A percentile compares a stretch with the other conserved stretches of the same genome.
Evolutionary conservation across 2,113 vertebrate species (phyloP).

Genomic region (Calonectris borealis): DNA sequence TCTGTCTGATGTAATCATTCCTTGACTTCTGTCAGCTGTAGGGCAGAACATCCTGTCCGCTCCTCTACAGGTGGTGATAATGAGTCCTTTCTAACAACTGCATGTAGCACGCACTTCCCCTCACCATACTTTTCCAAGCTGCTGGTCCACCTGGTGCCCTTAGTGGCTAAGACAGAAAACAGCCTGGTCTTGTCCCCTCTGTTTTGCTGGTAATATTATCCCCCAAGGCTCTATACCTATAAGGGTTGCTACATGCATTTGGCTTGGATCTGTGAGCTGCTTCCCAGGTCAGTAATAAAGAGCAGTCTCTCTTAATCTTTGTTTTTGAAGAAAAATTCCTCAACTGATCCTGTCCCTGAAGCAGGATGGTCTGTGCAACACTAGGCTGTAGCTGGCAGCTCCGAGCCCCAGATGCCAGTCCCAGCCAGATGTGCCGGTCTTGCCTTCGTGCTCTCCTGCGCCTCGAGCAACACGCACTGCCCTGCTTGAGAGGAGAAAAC

Average conservation of each 20-base stretch:
- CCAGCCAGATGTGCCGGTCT: rapidly evolving
- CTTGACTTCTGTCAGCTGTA: neutral
- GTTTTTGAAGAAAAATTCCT: neutral
- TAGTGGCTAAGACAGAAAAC: neutral
- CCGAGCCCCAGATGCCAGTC: rapidly evolving
- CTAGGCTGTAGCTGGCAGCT: neutral
- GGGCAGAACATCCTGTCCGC: rapidly evolving
- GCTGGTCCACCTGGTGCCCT: neutral
- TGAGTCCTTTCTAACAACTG: neutral
- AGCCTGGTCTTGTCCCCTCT: neutral
- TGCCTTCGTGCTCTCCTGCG: rapidly evolving
- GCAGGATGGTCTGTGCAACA: neutral
- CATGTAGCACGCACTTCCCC: neutral
- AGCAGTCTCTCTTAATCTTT: neutral
- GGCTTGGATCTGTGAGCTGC: neutral
- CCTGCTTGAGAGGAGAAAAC: neutral
- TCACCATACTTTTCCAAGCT: neutral
- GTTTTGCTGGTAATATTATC: neutral
- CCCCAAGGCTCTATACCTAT: neutral
- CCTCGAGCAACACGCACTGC: rapidly evolving
- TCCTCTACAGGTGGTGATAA: neutral
- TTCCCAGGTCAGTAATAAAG: neutral
- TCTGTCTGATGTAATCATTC: neutral
- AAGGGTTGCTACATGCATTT: neutral
- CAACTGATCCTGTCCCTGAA: neutral